Base-by-base conservation (phyloP, 2,888 invertebrate genomes). In the Lepeophtheirus nordmannii region DNA sequence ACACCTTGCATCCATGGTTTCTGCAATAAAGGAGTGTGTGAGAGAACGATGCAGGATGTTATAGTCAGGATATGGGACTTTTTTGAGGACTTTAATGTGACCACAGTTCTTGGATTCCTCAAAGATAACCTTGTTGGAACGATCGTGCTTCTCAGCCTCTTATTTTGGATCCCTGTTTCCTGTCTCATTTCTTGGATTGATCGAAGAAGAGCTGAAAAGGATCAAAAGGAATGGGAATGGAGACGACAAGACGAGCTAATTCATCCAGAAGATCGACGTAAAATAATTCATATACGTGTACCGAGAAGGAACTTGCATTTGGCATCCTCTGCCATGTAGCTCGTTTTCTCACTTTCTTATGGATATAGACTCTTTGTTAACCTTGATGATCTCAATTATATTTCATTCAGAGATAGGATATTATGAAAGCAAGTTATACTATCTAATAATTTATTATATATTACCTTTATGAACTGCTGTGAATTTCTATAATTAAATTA, bases 51-150 rank as follows among this genome's bases (percentile, higher is more conserved):
- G 68, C 90, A 91, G 74, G 93, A 94, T 74, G 89, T 94, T 30
- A 91, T 94, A 11, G 91, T 93, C 76, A 82, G 94, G 39, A 90
- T 96, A 77, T 96, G 94, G 92, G 90, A 92, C 74, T 92, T 96
- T 63, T 93, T 96, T 69, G 93, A 94, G 76, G 91, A 93, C 73
- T 91, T 93, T 68, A 91, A 91, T 76, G 91, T 92, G 68, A 92
- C 90, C 75, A 89, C 89, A 74, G 89, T 91, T 71, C 80, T 91
- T 71, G 81, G 88, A 64, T 91, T 92, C 75, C 79, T 93, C 64
- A 84, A 88, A 67, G 91, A 92, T 77, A 93, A 93, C 75, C 89
- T 93, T 69, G 93, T 96, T 40, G 91, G 93, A 67, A 87, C 91
- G 7, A 89, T 93, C 23, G 87, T 94, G 63, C 80, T 94, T 56